Evolutionary conservation across 2,797 vertebrate genomes (phyloP).

Genomic region (Pangasius macronema): DNA sequence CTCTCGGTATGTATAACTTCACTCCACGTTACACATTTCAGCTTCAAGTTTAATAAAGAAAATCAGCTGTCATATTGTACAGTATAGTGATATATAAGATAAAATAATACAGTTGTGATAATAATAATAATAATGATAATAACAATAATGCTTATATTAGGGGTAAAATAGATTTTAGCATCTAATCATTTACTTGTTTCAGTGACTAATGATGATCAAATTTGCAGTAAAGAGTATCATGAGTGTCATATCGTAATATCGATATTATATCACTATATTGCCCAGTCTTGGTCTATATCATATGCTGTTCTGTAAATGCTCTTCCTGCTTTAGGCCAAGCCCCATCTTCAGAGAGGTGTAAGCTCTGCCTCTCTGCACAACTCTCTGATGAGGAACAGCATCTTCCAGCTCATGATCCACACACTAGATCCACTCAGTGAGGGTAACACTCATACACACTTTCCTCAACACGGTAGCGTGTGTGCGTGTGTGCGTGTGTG

Average conservation of each 20-base stretch:
- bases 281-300: neutral
- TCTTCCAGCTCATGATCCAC: conserved; percentile 98
- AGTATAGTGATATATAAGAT: neutral
- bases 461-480: neutral
- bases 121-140: neutral
- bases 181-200: neutral
- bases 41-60: neutral
- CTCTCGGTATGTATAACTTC: conserved; percentile 78
- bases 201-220: neutral
- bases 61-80: neutral
- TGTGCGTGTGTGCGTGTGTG: neutral
- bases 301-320: neutral
- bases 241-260: neutral
- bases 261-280: neutral
- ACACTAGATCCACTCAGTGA: conserved; percentile 94
- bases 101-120: too few relatives aligned
- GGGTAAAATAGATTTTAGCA: neutral
- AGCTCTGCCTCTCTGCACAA: conserved; percentile 96
- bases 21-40: neutral
- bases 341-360: conserved; percentile 90
- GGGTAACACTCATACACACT: conserved; percentile 71
- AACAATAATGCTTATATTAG: neutral
- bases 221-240: neutral
- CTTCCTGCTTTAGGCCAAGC: conserved; percentile 80
- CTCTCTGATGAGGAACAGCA: conserved; percentile 96